Evolutionary conservation across 2,113 vertebrate genomes (phyloP).

Genomic region (Thamnophis sirtalis): DNA sequence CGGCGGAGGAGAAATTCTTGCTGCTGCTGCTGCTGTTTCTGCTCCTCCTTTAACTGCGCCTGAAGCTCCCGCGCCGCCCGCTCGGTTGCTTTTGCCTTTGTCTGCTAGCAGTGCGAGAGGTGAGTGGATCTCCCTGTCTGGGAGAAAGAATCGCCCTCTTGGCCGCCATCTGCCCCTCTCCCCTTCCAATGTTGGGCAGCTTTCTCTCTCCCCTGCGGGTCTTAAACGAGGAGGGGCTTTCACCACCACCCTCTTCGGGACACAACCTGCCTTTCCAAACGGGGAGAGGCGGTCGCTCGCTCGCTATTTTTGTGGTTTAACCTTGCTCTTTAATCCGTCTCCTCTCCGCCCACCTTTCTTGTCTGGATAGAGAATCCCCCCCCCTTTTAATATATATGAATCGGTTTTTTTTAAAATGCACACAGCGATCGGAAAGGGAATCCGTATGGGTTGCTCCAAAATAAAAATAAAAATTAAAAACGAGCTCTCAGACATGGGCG

Average conservation of each 20-base stretch:
- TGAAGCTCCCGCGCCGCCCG: background rate
- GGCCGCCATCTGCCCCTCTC: background rate
- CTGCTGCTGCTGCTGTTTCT: background rate
- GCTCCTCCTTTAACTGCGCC: background rate
- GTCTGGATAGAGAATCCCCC: conserved; percentile 1
- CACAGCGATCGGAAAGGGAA: conserved; percentile 23
- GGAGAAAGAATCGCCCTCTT: background rate
- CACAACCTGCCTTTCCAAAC: background rate
- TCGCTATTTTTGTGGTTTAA: background rate
- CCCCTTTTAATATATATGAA: background rate
- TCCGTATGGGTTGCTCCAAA: background rate
- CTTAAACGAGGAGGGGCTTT: conserved; percentile 1
- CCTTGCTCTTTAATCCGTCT: background rate
- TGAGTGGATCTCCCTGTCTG: background rate
- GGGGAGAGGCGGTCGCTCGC: background rate
- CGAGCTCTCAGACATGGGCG: background rate
- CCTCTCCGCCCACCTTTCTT: background rate
- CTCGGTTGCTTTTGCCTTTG: background rate
- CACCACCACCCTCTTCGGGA: background rate
- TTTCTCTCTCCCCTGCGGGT: background rate
- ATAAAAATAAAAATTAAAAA: too few species aligned
- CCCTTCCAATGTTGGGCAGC: background rate
- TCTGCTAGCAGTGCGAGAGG: background rate
- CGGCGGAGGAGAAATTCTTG: conserved; percentile 10
- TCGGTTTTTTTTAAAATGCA: background rate